Conservation (phyloP, 2,797 vertebrate genomes). For the Lepilemur septentrionalis region DNA sequence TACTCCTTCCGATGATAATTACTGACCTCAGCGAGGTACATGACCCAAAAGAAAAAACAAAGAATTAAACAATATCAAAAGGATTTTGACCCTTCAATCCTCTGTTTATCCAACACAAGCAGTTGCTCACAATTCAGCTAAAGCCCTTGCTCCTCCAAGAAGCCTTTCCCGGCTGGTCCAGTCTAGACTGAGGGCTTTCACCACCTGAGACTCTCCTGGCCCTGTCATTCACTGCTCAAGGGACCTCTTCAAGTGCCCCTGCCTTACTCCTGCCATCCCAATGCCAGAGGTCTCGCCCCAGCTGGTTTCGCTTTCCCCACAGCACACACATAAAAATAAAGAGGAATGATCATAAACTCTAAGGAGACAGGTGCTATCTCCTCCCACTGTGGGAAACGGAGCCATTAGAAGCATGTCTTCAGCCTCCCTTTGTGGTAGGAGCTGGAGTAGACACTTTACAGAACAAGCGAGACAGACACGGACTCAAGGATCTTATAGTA, state of each 20-base stretch:
- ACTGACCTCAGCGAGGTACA: background rate
- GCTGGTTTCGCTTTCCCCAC: background rate
- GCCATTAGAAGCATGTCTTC: background rate
- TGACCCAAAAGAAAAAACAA: background rate
- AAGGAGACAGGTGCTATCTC: background rate
- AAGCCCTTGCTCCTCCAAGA: background rate
- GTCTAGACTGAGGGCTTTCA: background rate
- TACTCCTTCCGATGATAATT: background rate
- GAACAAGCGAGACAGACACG: background rate
- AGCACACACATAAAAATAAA: background rate
- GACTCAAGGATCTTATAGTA: background rate
- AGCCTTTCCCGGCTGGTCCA: background rate
- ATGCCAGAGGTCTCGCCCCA: background rate
- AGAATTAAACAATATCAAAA: background rate
- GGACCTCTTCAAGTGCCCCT: background rate
- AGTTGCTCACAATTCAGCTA: background rate
- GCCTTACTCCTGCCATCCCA: background rate
- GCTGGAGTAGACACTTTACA: background rate
- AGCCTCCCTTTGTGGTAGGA: background rate
- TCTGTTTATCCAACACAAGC: background rate
- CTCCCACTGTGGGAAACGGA: background rate
- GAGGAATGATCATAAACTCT: background rate
- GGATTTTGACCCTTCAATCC: background rate
- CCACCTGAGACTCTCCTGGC: background rate
- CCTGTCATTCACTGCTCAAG: background rate